These are phyloP conservation scores for Rhagoletis pomonella DNA, from an alignment of 1,140 invertebrate genomes.

Conservation along the genomic window DNA sequence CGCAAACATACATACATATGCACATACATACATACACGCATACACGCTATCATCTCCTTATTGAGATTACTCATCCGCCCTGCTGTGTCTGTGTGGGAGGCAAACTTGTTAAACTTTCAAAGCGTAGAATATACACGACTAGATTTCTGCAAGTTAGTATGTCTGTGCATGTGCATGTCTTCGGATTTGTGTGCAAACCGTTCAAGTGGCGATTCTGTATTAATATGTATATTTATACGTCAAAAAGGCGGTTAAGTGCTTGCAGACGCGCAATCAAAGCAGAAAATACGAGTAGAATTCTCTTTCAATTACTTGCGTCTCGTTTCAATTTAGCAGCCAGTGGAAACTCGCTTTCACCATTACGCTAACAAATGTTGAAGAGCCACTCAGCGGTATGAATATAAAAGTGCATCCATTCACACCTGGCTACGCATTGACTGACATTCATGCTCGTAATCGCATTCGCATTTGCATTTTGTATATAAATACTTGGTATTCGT, in stretches of 20 bases:
- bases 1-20: not conserved
- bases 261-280: slow-evolving; percentile 48
- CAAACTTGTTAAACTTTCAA: not conserved
- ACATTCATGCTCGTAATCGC: not conserved
- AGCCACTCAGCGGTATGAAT: slow-evolving; percentile 28
- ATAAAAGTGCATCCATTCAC: slow-evolving; percentile 32
- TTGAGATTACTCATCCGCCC: slow-evolving; percentile 41
- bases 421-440: slow-evolving; percentile 46
- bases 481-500: too few species aligned
- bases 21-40: not conserved
- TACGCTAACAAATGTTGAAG: slow-evolving; percentile 40
- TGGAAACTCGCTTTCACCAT: not conserved
- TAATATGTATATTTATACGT: not conserved
- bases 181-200: not conserved
- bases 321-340: slow-evolving; percentile 37
- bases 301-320: slow-evolving; percentile 47
- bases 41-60: not conserved
- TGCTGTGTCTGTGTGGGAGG: not conserved
- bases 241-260: slow-evolving; percentile 50
- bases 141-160: not conserved
- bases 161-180: not conserved
- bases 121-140: not conserved
- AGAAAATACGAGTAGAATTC: slow-evolving; percentile 38
- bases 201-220: slow-evolving; percentile 40
- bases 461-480: not conserved